These are phyloP conservation scores for Ips nitidus DNA, from an alignment of 1,140 invertebrate species.

Conservation along the genomic window DNA sequence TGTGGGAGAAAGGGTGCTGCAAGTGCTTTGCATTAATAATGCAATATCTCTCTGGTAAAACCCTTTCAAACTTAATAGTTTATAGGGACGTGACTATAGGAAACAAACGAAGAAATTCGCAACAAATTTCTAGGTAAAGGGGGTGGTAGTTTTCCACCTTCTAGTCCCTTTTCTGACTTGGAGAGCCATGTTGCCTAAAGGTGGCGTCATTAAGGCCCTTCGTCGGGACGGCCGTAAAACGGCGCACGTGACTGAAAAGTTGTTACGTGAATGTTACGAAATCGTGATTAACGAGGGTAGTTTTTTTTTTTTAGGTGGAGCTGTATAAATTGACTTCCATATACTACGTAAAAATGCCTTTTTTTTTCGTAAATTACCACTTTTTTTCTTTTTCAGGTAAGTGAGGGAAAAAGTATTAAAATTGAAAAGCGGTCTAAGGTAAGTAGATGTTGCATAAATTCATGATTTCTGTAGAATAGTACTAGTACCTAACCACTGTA, in stretches of 20 bases:
- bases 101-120: conserved; percentile 21
- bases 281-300: conserved; percentile 9
- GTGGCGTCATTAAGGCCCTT: conserved; percentile 21
- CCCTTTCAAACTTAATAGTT: background rate
- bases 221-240: conserved; percentile 21
- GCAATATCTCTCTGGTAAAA: no score
- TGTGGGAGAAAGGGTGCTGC: background rate
- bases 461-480: no score
- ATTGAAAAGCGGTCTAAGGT: no score
- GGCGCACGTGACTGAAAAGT: conserved; percentile 30
- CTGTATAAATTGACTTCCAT: background rate
- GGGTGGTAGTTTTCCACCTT: conserved; percentile 1
- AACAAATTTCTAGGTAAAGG: conserved; percentile 22
- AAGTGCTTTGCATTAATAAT: background rate
- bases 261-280: conserved; percentile 12
- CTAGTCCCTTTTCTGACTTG: conserved; percentile 8
- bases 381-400: no score
- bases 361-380: no score
- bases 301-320: background rate
- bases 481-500: no score
- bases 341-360: no score
- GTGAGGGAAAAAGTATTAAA: no score
- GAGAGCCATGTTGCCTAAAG: conserved; percentile 7
- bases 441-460: no score
- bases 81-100: conserved; percentile 19